Percentiles rank a stretch among this genome's conserved stretches.
Conservation (phyloP, 2,888 invertebrate genomes). For the Microctonus brassicae region DNA sequence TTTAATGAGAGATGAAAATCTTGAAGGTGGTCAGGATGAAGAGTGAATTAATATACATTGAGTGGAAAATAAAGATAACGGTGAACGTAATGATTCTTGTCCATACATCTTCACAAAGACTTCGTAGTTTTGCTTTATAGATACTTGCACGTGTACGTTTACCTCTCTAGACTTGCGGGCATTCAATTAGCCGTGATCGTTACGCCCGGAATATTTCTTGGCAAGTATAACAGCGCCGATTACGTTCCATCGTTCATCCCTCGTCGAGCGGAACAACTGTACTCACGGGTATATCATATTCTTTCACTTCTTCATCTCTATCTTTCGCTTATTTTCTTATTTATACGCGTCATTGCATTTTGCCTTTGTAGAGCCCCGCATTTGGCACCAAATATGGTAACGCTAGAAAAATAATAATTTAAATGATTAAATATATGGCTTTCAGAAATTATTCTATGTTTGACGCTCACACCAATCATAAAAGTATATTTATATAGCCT, state of each 20-base stretch:
- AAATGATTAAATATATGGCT: conserved; percentile 27
- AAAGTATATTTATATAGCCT: conserved; percentile 16
- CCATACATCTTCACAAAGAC: neutral
- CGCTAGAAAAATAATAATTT: conserved; percentile 12
- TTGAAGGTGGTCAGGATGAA: conserved; percentile 11
- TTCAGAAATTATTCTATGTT: conserved; percentile 13
- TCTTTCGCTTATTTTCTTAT: conserved; percentile 1
- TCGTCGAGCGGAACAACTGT: conserved; percentile 28
- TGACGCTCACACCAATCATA: neutral
- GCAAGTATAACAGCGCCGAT: conserved; percentile 34
- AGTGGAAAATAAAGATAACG: neutral
- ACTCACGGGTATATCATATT: neutral
- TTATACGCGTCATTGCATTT: conserved; percentile 17
- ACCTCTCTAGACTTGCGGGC: neutral
- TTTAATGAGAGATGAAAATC: conserved; percentile 30
- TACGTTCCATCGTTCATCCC: conserved; percentile 37
- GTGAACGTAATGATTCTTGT: neutral
- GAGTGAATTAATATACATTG: neutral
- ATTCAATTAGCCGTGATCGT: conserved; percentile 36
- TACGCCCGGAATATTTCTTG: conserved; percentile 29
- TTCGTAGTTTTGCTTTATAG: conserved; percentile 15
- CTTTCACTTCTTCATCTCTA: neutral
- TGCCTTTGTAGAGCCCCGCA: conserved; percentile 2
- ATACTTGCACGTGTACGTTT: neutral
- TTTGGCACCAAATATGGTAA: conserved; percentile 32